Evolutionary conservation across 1,140 invertebrate genomes (phyloP), one percentile per base, ranked within the genome.

Genomic region (Drosophila nasuta): DNA sequence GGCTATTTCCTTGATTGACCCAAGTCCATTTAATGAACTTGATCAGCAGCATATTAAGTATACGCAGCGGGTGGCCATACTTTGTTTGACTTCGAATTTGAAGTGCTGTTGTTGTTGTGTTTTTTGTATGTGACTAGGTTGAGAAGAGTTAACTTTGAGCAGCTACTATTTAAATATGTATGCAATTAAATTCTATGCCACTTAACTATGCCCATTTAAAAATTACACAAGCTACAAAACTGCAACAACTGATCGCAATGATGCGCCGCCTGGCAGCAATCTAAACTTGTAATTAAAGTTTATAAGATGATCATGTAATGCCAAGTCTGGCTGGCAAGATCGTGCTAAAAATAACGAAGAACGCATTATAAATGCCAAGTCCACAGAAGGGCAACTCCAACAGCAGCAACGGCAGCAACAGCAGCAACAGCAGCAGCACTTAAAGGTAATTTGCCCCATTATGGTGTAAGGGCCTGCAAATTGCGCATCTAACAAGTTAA

Each of bases 391-490:
- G 75, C 69, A 66, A 38, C 66, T 38, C 8, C 51, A 65, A 48
- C 48, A 25, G 33, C 58, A 56, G 63, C 82, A 82, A 46, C 17
- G 1, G 17, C 17, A 20, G 17, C 13, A 20, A 20, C 17, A 1
- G 17, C 60, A 25, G 33, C 49, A 65, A 48, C 60, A 13, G 33
- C 35, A 46, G 20, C 52, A 43, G 68, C 83, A 88, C 83, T 88
- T 88, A 88, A 83, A 87, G 80, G 77, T 82, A 88, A 88, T 88
- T 88, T 88, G 79, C 80, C 85, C 82, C 79, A 83, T 88, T 88
- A 88, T 80, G 81, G 80, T 38, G 77, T 64, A 79, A 69, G 66
- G 49, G 66, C 51, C 45, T 41, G 67, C 76, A 68, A 78, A 79
- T 72, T 78, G 76, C 79, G 33, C 77, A 88, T 88, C 83, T 87